Conservation (phyloP, 2,797 vertebrate genomes). For the Lemur catta region DNA sequence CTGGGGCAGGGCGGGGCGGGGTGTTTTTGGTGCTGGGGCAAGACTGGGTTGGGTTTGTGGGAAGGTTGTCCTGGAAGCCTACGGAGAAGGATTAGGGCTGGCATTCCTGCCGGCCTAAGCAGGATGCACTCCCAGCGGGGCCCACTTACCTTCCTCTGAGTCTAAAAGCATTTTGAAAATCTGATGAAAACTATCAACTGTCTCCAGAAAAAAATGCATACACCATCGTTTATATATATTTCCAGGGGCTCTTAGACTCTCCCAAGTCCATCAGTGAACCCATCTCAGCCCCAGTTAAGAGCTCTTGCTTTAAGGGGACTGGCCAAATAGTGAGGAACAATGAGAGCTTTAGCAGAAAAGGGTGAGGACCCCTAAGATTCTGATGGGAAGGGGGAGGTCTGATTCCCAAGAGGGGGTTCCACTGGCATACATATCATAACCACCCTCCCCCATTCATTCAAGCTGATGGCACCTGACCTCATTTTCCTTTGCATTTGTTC, state of each 20-base stretch:
- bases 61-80: not conserved
- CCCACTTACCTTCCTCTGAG: not conserved
- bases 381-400: not conserved
- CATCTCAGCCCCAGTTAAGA: not conserved
- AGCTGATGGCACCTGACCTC: not conserved
- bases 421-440: not conserved
- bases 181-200: not conserved
- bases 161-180: slow-evolving; percentile 30
- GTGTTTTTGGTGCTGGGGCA: not conserved
- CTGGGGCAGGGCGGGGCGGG: too few species aligned
- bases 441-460: not conserved
- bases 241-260: not conserved
- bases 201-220: not conserved
- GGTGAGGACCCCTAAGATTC: not conserved
- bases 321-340: not conserved
- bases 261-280: not conserved
- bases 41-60: not conserved
- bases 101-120: not conserved
- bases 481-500: not conserved
- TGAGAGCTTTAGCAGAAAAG: not conserved
- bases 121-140: not conserved
- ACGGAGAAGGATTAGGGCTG: not conserved
- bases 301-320: not conserved
- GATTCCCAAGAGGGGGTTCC: not conserved
- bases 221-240: not conserved